These are phyloP conservation scores for Parasteatoda tepidariorum DNA, from an alignment of 1,140 invertebrate species.

Conservation along the genomic window DNA sequence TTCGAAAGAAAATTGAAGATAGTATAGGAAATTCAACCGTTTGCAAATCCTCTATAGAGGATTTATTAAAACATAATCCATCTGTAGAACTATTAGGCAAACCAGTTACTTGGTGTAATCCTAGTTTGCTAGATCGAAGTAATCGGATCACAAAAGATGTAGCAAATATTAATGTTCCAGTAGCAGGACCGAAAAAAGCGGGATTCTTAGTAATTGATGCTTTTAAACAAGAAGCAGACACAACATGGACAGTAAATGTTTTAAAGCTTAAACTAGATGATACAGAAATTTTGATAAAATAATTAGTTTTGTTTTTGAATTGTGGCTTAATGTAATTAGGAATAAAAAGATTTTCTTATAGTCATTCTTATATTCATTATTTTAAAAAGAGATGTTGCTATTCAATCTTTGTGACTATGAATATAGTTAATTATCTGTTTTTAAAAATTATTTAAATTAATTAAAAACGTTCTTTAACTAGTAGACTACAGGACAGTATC, in stretches of 20 bases:
- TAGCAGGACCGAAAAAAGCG: neutral
- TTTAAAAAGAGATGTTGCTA: too few relatives aligned
- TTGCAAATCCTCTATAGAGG: neutral
- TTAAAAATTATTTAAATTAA: too few relatives aligned
- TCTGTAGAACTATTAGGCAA: neutral
- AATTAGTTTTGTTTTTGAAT: too few relatives aligned
- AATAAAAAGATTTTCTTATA: too few relatives aligned
- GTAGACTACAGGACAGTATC: too few relatives aligned
- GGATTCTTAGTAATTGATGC: neutral
- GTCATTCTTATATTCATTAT: too few relatives aligned
- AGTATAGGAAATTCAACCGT: neutral
- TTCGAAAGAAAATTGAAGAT: neutral
- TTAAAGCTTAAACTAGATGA: neutral
- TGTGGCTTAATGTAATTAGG: too few relatives aligned
- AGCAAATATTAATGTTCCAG: neutral
- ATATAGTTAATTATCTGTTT: too few relatives aligned
- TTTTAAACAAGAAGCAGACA: neutral
- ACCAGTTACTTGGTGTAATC: neutral
- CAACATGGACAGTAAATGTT: neutral
- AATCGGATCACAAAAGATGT: neutral
- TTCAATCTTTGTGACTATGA: too few relatives aligned
- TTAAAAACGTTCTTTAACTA: too few relatives aligned
- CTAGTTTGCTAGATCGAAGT: neutral
- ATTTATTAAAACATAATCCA: neutral
- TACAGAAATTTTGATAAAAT: neutral